Evolutionary conservation across 2,797 vertebrate species (phyloP).

Genomic region (Pseudotriccus pelzelni): DNA sequence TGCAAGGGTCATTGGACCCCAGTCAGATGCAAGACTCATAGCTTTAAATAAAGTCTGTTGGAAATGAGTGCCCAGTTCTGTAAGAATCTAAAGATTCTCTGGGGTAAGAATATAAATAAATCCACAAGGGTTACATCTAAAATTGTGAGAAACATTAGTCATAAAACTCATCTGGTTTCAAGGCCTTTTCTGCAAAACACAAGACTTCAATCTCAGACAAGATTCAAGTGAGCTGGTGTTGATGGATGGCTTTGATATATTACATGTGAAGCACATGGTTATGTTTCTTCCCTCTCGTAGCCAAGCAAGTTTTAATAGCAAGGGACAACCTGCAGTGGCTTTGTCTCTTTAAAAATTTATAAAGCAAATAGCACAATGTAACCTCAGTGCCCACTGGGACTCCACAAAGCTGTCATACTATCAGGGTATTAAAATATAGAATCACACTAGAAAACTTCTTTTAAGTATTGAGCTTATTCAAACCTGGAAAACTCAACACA

Average conservation of each 20-base stretch:
- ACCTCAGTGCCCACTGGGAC: background rate
- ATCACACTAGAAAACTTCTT: background rate
- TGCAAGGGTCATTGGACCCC: background rate
- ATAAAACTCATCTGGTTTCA: conserved; percentile 29
- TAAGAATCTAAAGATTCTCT: background rate
- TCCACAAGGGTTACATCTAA: background rate
- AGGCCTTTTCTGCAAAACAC: conserved; percentile 4
- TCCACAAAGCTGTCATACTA: background rate
- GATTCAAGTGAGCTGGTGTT: background rate
- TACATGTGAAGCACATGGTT: background rate
- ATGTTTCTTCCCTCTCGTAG: background rate
- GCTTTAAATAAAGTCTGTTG: background rate
- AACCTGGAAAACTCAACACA: background rate
- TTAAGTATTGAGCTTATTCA: background rate
- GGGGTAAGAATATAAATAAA: background rate
- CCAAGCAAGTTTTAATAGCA: background rate
- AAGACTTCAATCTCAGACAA: background rate
- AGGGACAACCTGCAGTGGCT: background rate
- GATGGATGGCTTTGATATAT: background rate
- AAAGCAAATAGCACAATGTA: background rate
- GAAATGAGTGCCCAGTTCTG: background rate
- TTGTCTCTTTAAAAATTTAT: background rate
- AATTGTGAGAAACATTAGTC: background rate
- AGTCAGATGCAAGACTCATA: background rate
- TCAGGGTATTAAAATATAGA: background rate